Conservation (phyloP, 2,888 invertebrate genomes). For the Drosophila dives region DNA sequence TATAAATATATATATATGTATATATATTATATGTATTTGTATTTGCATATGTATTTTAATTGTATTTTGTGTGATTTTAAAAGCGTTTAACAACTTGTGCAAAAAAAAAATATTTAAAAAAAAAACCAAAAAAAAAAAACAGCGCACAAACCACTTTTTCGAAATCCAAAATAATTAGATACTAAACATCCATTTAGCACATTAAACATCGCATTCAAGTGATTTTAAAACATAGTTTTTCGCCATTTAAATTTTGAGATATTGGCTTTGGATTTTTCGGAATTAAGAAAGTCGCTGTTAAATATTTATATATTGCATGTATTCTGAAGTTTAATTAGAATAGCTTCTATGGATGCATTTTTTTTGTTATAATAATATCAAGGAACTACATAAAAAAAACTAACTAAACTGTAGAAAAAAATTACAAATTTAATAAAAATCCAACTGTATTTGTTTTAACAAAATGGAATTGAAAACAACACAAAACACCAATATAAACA, state of each 20-base stretch:
- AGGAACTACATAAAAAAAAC: conserved; percentile 11
- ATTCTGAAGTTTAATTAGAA: conserved; percentile 32
- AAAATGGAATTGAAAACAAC: conserved; percentile 58
- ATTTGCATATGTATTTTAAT: conserved; percentile 51
- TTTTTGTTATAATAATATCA: conserved; percentile 32
- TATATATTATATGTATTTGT: conserved; percentile 23
- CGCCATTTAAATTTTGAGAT: conserved; percentile 4
- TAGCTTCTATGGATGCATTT: conserved; percentile 29
- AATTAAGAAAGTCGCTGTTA: conserved; percentile 32
- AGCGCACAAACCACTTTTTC: background rate
- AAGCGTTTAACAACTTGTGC: conserved; percentile 27
- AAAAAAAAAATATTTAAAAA: conserved; percentile 3
- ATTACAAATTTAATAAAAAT: conserved; percentile 18
- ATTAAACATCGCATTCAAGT: conserved; percentile 7
- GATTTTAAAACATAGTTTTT: conserved; percentile 7
- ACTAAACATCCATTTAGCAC: conserved; percentile 9
- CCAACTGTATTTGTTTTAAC: conserved; percentile 40
- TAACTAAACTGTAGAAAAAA: conserved; percentile 27
- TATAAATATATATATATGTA: conserved; percentile 17
- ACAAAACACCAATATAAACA: conserved; percentile 38
- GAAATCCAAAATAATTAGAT: conserved; percentile 9
- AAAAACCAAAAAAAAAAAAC: background rate
- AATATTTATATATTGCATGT: conserved; percentile 31
- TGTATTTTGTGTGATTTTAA: conserved; percentile 62
- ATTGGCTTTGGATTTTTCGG: conserved; percentile 21